Percentiles rank a stretch among this genome's conserved stretches.
phyloP scores from a whole-genome alignment of 2,888 invertebrate species.

The Noctua pronuba region DNA sequence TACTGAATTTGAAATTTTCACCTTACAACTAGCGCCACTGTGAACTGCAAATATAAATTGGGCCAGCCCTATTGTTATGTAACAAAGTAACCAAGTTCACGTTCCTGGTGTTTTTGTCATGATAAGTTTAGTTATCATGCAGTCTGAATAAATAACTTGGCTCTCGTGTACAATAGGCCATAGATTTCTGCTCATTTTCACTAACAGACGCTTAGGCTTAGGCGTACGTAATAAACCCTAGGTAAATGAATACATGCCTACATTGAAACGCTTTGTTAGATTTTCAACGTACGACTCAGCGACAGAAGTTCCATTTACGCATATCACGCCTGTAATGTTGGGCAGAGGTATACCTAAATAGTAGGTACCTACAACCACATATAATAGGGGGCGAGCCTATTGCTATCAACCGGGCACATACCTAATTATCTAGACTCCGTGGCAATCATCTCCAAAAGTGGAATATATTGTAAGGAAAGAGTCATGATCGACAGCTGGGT shows the following conservation, averaged over 20 bases:
- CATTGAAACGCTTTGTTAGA: neutral
- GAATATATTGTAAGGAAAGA: neutral
- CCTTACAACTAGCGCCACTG: neutral
- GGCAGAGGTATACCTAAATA: neutral
- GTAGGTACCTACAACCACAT: neutral
- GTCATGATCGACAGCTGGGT: too few species aligned
- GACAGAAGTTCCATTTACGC: too few species aligned
- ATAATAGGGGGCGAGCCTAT: neutral
- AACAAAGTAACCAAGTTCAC: neutral
- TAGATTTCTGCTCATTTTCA: neutral
- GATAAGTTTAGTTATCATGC: neutral
- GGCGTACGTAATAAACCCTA: too few species aligned
- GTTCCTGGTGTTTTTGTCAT: neutral
- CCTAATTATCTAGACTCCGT: neutral
- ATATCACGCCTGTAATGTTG: too few species aligned
- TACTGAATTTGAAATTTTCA: conserved; percentile 9
- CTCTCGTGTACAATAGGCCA: neutral
- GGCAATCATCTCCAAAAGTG: neutral
- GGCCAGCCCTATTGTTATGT: neutral
- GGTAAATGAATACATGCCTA: neutral
- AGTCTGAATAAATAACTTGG: neutral
- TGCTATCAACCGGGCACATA: neutral
- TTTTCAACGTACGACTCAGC: neutral
- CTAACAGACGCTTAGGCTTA: neutral
- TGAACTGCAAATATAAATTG: conserved; percentile 7